Base-by-base conservation (phyloP, 2,888 invertebrate genomes). In the Electrophaes corylata region DNA sequence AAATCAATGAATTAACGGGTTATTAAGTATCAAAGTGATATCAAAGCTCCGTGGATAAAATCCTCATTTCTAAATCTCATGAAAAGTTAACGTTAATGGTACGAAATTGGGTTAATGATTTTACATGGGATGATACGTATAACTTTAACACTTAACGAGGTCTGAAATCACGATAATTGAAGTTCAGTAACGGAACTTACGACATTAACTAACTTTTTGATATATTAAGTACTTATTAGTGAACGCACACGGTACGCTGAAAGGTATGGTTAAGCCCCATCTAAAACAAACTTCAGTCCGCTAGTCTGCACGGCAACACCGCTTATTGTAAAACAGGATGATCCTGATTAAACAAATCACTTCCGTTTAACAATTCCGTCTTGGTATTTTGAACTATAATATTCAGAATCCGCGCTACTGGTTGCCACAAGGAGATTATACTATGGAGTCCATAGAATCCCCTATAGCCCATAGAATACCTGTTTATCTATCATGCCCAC, bases 161-260 rank as follows among this genome's bases (percentile, higher is more conserved):
- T 59, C 57, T 62, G 56, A 62, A 62, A 67, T 67, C 67, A 62
- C 59, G 65, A 62, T 65, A 65, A 65, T 64, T 66, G 58, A 66
- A 62, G 66, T 68, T 69, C 60, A 51, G 43, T 48, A 55, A 54
- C 53, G 46, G 48, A 66, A 71, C 65, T 74, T 64, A 56, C 61
- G 66, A 66, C 68, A 66, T 62, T 57, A 69, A 49, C 44, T 31
- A 72, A 70, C 67, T 73, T 70, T 69, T 69, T 69, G 66, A 70
- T 73, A 60, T 64, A 73, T 69, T 73, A 72, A 70, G n/a, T 71
- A 59, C 62, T 61, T 60, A 65, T 62, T 63, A 61, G 53, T 62
- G 55, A 58, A 51, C 57, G 57, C 56, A 23, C 59, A 62, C 50
- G 39, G 51, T 53, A 58, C 49, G 54, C 46, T 64, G 43, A 60